Evolutionary conservation across 2,113 vertebrate genomes (phyloP).

Genomic region (Syngnathus floridae): DNA sequence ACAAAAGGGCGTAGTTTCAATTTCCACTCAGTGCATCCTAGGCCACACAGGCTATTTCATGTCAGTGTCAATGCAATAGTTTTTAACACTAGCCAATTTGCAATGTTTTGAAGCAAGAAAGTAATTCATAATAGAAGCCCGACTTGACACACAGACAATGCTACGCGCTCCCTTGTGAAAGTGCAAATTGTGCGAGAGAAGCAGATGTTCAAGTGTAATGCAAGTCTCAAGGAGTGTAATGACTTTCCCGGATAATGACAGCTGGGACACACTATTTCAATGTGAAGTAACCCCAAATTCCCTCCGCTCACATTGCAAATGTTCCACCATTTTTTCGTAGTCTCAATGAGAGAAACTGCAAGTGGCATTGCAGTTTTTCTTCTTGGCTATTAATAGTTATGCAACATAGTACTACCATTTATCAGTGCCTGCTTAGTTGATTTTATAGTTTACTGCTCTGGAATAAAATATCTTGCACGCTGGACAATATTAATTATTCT

Average conservation of each 20-base stretch:
- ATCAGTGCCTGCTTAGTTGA: slow-evolving; percentile 29
- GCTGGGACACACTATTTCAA: slow-evolving; percentile 7
- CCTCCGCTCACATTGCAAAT: neutral
- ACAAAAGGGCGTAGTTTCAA: too few relatives aligned
- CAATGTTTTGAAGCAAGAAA: neutral
- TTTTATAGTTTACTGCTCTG: slow-evolving; percentile 27
- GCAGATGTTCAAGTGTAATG: slow-evolving; percentile 37
- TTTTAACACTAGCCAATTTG: too few relatives aligned
- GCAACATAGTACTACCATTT: slow-evolving; percentile 44
- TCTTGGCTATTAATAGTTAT: slow-evolving; percentile 48
- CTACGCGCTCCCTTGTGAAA: slow-evolving; percentile 16
- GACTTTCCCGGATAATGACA: slow-evolving; percentile 21
- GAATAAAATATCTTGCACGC: slow-evolving; percentile 22
- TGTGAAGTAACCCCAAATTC: slow-evolving; percentile 29
- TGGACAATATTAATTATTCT: slow-evolving; percentile 28
- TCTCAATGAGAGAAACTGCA: slow-evolving; percentile 10
- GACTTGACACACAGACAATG: neutral
- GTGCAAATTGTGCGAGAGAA: slow-evolving; percentile 18
- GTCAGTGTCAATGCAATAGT: too few relatives aligned
- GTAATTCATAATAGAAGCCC: slow-evolving; percentile 45
- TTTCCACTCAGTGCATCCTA: too few relatives aligned
- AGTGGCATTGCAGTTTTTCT: slow-evolving; percentile 42
- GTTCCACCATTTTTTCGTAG: neutral
- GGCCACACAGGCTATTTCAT: too few relatives aligned
- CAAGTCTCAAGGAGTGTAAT: slow-evolving; percentile 26